Conservation (phyloP, 2,888 invertebrate species). For the Ceriagrion tenellum region DNA sequence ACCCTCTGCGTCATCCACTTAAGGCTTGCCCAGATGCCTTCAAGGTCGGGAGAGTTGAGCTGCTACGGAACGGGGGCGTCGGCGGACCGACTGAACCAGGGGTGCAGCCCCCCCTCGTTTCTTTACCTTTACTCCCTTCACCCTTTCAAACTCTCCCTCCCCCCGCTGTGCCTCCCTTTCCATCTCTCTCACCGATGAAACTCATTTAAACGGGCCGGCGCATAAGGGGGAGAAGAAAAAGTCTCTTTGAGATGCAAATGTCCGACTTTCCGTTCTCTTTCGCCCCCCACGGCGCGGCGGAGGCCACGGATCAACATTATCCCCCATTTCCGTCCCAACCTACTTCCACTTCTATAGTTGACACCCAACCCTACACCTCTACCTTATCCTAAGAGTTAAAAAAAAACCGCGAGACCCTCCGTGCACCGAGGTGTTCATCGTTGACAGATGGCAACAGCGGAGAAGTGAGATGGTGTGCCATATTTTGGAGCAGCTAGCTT, state of each 20-base stretch:
- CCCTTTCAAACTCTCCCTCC: neutral
- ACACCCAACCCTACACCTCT: neutral
- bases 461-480: too few species aligned
- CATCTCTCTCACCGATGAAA: neutral
- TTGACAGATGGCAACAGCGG: too few species aligned
- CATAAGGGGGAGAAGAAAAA: neutral
- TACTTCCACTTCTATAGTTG: neutral
- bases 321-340: neutral
- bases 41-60: neutral
- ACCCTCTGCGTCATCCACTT: neutral
- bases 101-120: too few species aligned
- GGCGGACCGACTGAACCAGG: neutral
- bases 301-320: neutral
- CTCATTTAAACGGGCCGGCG: slow-evolving; percentile 3
- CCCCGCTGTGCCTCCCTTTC: neutral
- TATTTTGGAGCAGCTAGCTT: too few species aligned
- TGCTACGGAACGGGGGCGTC: neutral
- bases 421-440: too few species aligned
- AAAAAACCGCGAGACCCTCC: too few species aligned
- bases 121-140: too few species aligned
- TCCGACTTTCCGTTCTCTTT: neutral
- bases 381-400: neutral
- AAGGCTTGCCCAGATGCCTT: neutral
- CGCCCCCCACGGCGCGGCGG: too few species aligned
- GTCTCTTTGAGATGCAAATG: neutral